A percentile compares a stretch with the other conserved stretches of the same genome.
phyloP scores from a whole-genome alignment of 2,113 vertebrate genomes.

The Mirza zaza region DNA sequence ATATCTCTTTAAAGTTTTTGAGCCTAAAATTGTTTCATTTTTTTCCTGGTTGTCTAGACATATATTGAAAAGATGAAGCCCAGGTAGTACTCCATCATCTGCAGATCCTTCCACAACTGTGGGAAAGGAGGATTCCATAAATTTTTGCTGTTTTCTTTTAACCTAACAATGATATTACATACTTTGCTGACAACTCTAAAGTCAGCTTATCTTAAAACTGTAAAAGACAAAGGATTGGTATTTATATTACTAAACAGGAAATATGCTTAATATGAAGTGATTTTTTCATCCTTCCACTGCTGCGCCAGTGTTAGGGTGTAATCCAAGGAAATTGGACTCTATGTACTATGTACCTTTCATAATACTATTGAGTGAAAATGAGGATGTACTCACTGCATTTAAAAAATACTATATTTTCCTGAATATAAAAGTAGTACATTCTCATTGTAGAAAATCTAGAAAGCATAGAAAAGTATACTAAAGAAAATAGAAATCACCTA shows the following conservation, averaged over 20 bases:
- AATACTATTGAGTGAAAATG: conserved; percentile 6
- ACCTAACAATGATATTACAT: neutral
- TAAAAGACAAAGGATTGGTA: neutral
- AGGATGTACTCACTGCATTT: neutral
- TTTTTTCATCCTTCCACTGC: no score
- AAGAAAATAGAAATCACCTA: conserved; percentile 50
- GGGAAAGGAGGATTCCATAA: neutral
- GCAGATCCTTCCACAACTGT: neutral
- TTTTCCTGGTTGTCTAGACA: neutral
- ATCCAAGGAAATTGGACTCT: neutral
- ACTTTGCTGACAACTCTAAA: neutral
- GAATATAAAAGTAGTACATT: conserved; percentile 60
- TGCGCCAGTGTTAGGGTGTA: neutral
- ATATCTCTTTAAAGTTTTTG: neutral
- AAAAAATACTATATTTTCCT: conserved; percentile 44
- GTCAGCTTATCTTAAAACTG: conserved; percentile 6
- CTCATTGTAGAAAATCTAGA: conserved; percentile 54
- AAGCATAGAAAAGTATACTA: conserved; percentile 51
- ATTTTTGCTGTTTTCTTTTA: neutral
- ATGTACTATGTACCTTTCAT: neutral
- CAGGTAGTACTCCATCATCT: neutral
- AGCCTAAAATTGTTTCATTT: neutral
- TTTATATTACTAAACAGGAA: neutral
- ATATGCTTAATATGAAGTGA: neutral
- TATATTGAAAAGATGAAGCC: neutral